Evolutionary conservation across 2,888 invertebrate genomes (phyloP), one percentile per base, ranked within the genome.

Genomic region (Parnassius apollo): DNA sequence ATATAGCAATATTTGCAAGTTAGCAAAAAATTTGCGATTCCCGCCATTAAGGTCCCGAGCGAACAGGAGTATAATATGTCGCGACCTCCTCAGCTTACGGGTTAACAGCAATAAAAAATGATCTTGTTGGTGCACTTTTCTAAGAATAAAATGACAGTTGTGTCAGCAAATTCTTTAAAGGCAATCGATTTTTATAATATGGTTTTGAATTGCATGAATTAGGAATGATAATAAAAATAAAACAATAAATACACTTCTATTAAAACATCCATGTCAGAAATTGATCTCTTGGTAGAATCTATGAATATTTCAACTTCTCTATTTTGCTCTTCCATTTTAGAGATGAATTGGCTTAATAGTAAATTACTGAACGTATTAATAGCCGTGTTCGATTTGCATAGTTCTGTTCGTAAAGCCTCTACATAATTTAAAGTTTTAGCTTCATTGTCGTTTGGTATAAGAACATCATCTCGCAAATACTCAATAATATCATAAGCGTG

Each of bases 241-340:
- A 13, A 46, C 42, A 42, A 13, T 44, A 69, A 70, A 66, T 68
- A 91, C 92, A 87, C 87, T 65, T 75, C 75, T 64, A 85, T 88
- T 70, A 91, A 88, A 46, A 70, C 68, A 60, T 86, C 81, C 25
- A 83, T 69, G 67, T 91, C 91, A 68, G 71, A 73, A 54, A 88
- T 80, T n/a, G 73, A 71, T 2, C 86, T 87, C 65, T 68, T 76
- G 2, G 81, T 85, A 65, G 82, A 89, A 9, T 85, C 86, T 12
- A 77, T 75, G 9, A 86, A 68, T 61, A 90, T 85, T 65, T 88
- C 77, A 12, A 88, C 70, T 46, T 89, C 82, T 0, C 55, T 62
- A 45, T 77, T 80, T 68, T 85, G 88, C 11, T 83, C 76, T 66
- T 80, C 83, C 2, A 88, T 73, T 65, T 89, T 87, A 62, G 67